Evolutionary conservation across 92 coral and sea anemone genomes (phyloP).

Genomic region (Bergia puertoricense): DNA sequence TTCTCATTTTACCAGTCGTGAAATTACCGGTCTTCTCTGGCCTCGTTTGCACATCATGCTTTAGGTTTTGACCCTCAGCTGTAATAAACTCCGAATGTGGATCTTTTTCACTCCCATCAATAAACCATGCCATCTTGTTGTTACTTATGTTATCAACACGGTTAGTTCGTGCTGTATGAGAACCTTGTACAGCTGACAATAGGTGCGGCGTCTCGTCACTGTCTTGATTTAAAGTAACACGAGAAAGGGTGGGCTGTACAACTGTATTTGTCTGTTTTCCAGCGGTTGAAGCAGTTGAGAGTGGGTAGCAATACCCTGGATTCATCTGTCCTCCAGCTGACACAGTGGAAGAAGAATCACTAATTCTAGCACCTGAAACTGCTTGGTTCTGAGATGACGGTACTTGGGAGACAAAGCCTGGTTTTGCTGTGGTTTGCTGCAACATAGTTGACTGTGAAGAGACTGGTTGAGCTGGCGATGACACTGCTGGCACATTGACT

Average conservation of each 20-base stretch:
- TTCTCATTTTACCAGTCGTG: not conserved
- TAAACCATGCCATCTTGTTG: not conserved
- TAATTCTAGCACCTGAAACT: not conserved
- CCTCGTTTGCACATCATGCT: not conserved
- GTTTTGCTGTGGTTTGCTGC: not conserved
- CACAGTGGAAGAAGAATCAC: not conserved
- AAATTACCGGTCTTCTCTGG: not conserved
- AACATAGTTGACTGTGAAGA: not conserved
- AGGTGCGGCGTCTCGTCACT: not conserved
- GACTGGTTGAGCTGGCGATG: not conserved
- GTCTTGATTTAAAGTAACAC: not conserved
- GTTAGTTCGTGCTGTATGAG: too few species aligned
- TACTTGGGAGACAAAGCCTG: not conserved
- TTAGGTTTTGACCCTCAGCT: not conserved
- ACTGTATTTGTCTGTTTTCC: not conserved
- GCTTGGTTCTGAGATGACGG: constrained; percentile 6
- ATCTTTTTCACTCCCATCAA: not conserved
- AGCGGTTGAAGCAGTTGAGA: not conserved
- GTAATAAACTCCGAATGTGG: not conserved
- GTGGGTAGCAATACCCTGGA: not conserved
- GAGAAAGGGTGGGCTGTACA: not conserved
- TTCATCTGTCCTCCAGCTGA: not conserved
- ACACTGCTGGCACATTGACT: not conserved
- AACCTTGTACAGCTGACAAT: not conserved
- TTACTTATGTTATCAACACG: not conserved